Evolutionary conservation across 1,140 invertebrate species (phyloP), one percentile per base, ranked within the genome.

Genomic region (Macrosteles quadrilineatus): DNA sequence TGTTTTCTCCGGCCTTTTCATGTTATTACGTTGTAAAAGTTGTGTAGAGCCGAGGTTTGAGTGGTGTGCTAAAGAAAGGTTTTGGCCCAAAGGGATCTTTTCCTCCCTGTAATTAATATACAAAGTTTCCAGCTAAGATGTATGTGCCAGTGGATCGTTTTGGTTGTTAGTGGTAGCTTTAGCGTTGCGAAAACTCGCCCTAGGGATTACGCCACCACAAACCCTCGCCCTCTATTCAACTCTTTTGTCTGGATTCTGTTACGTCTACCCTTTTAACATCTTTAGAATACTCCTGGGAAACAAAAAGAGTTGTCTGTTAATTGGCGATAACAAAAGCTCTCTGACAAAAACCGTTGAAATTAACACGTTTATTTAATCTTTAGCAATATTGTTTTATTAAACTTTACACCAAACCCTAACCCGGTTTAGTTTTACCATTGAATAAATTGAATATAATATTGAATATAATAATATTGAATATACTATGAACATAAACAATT

Each of bases 61-160:
- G 55, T 59, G 55, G 55, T 25, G n/a, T n/a, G n/a, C n/a, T n/a
- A 6, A 59, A 59, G 55, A 59, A 59, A 59, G 27, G 55, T 59
- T 27, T 29, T 2, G 14, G 21, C 55, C 27, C 55, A 25, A 59
- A 59, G 55, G 55, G 27, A 59, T 14, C 55, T 25, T 30, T 30
- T 25, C 55, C 23, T 27, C 25, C 23, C 27, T n/a, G 55, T 59
- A 59, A 59, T 59, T 59, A 59, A 59, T 59, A 59, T 59, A 30
- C 23, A 59, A 59, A 59, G 55, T 59, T 59, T 25, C 21, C 55
- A 9, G 55, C 21, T 29, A 29, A 59, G 55, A 59, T 59, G 55
- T 59, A 59, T 59, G 55, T 59, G 55, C 9, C 27, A 25, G 55
- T 59, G 23, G 47, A 14, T 53, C 47, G 11, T 53, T 53, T 17